phyloP scores from a whole-genome alignment of 2,888 invertebrate genomes.

The Protophormia terraenovae region DNA sequence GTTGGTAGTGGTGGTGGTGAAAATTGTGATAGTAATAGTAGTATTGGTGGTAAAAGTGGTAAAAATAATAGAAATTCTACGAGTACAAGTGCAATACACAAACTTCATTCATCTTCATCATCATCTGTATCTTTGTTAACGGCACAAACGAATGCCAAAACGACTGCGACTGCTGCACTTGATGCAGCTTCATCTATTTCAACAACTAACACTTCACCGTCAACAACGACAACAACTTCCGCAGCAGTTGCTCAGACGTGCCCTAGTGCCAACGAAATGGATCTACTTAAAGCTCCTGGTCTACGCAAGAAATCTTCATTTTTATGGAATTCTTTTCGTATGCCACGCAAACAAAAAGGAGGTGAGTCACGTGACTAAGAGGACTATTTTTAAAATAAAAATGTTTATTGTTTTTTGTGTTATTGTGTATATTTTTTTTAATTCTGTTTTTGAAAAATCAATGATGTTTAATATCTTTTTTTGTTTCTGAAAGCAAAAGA shows the following conservation, averaged over 20 bases:
- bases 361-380: conserved; percentile 68
- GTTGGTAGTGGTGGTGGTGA: conserved; percentile 49
- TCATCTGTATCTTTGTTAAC: conserved; percentile 55
- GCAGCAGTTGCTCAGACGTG: conserved; percentile 68
- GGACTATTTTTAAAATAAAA: conserved; percentile 1
- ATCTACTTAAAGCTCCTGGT: conserved; percentile 76
- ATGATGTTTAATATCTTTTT: conserved; percentile 33
- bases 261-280: conserved; percentile 75
- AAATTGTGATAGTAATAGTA: conserved; percentile 38
- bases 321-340: conserved; percentile 80
- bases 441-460: conserved; percentile 60
- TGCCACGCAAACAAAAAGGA: conserved; percentile 80
- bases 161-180: conserved; percentile 55
- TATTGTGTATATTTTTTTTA: background rate
- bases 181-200: conserved; percentile 62
- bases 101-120: conserved; percentile 62
- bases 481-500: background rate
- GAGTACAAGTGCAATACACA: conserved; percentile 62
- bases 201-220: conserved; percentile 60
- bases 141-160: conserved; percentile 52
- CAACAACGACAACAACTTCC: conserved; percentile 59
- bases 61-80: conserved; percentile 56
- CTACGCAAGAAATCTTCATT: conserved; percentile 77
- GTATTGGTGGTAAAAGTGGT: conserved; percentile 56
- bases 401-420: background rate